Conservation (phyloP, 2,797 vertebrate genomes). For the Jordanella pulchra region DNA sequence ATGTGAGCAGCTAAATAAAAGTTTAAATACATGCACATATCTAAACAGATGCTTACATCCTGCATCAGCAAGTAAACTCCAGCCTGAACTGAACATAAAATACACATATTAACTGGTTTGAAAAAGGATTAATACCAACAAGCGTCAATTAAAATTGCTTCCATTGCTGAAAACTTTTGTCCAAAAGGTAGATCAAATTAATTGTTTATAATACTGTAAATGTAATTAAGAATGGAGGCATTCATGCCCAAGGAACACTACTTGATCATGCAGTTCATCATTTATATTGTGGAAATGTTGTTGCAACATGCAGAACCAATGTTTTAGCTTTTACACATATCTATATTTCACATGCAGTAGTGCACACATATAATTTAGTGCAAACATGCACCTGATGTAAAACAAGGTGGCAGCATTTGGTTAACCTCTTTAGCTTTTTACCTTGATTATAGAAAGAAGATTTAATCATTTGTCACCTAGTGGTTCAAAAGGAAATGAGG, state of each 20-base stretch:
- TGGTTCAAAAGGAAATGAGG: conserved; percentile 56
- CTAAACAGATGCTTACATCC: conserved; percentile 13
- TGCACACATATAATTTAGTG: conserved; percentile 25
- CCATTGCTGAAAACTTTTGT: conserved; percentile 17
- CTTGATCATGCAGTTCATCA: conserved; percentile 18
- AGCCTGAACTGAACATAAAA: conserved; percentile 26
- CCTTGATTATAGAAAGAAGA: conserved; percentile 54
- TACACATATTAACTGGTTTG: neutral
- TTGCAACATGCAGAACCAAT: conserved; percentile 10
- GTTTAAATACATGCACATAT: conserved; percentile 44
- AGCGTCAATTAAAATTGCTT: conserved; percentile 22
- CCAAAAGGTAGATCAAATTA: conserved; percentile 27
- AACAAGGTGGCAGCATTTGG: conserved; percentile 24
- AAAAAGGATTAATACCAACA: conserved; percentile 11
- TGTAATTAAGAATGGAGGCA: conserved; percentile 11
- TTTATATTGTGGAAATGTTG: conserved; percentile 5
- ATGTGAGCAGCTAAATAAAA: conserved; percentile 39
- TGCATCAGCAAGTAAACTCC: conserved; percentile 9
- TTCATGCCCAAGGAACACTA: conserved; percentile 21
- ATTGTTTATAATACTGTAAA: conserved; percentile 22
- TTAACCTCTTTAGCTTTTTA: conserved; percentile 46
- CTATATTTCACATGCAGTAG: conserved; percentile 29
- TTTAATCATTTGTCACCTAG: conserved; percentile 65
- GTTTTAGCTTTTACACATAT: neutral
- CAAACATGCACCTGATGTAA: conserved; percentile 44